Percentiles rank a stretch among this genome's conserved stretches.
phyloP scores from a whole-genome alignment of 2,888 invertebrate genomes.

The Vandiemenella viatica region DNA sequence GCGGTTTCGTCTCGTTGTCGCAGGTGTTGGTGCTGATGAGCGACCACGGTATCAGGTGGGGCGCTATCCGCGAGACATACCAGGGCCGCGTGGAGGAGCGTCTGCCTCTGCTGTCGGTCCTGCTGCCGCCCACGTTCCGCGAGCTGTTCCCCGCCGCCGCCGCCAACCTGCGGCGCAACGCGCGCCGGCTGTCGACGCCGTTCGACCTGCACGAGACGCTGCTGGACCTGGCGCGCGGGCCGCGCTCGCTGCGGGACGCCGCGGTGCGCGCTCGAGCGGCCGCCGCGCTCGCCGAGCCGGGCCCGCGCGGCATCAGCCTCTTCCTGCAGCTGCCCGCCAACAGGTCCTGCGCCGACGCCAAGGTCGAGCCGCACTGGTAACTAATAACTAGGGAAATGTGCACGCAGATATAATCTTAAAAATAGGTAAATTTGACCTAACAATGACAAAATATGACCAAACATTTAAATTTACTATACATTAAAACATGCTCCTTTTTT shows the following conservation, averaged over 20 bases:
- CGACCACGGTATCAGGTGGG: constrained; percentile 85
- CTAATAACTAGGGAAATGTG: no score
- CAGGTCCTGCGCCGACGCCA: constrained; percentile 62
- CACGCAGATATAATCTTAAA: no score
- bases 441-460: no score
- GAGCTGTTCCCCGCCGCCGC: constrained; percentile 43
- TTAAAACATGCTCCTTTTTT: no score
- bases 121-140: constrained; percentile 57
- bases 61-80: constrained; percentile 64
- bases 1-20: no score
- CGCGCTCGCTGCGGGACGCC: neutral
- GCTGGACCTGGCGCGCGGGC: constrained; percentile 39
- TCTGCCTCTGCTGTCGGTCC: constrained; percentile 60
- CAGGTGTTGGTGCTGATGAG: constrained; percentile 55
- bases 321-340: constrained; percentile 55
- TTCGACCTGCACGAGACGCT: constrained; percentile 74
- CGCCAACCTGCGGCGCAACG: constrained; percentile 48
- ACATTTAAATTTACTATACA: no score
- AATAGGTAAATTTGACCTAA: no score
- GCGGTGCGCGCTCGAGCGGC: neutral
- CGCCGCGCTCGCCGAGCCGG: neutral
- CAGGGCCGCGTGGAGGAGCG: constrained; percentile 80
- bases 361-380: constrained; percentile 68
- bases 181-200: constrained; percentile 59
- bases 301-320: constrained; percentile 50